These are phyloP conservation scores for Enteromius thamalakanensis DNA, from an alignment of 2,797 vertebrate genomes.

Conservation along the genomic window DNA sequence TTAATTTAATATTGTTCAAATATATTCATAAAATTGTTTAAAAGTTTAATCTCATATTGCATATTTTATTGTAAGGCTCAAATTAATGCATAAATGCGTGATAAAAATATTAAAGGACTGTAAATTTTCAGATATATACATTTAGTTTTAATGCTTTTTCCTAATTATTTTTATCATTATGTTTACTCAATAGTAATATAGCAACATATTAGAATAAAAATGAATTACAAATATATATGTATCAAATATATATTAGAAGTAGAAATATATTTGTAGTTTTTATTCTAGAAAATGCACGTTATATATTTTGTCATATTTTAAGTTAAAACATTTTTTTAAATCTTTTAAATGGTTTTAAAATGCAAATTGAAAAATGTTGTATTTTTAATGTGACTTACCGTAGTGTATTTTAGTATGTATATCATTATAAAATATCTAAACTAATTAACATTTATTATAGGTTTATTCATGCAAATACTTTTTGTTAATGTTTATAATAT, in stretches of 20 bases:
- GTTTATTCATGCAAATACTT: not conserved
- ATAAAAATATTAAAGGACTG: not conserved
- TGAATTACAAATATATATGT: not conserved
- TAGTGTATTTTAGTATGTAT: not conserved
- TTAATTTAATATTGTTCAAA: not conserved
- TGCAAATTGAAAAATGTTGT: not conserved
- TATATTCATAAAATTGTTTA: not conserved
- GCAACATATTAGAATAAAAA: not conserved
- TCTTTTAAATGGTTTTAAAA: too few species aligned
- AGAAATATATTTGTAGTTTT: not conserved
- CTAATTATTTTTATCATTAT: not conserved
- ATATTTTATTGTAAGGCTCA: not conserved
- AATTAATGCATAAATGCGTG: not conserved
- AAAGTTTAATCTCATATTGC: not conserved
- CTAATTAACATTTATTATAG: not conserved
- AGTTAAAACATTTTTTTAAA: not conserved
- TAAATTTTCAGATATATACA: not conserved
- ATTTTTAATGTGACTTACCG: too few species aligned
- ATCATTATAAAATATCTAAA: not conserved
- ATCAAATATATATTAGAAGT: not conserved
- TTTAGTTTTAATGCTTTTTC: not conserved
- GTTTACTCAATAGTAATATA: not conserved
- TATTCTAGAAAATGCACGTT: not conserved
- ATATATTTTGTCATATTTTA: not conserved
- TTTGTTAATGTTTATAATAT: not conserved